Evolutionary conservation across 1,140 invertebrate genomes (phyloP), one percentile per base, ranked within the genome.

Genomic region (Musca vetustissima): DNA sequence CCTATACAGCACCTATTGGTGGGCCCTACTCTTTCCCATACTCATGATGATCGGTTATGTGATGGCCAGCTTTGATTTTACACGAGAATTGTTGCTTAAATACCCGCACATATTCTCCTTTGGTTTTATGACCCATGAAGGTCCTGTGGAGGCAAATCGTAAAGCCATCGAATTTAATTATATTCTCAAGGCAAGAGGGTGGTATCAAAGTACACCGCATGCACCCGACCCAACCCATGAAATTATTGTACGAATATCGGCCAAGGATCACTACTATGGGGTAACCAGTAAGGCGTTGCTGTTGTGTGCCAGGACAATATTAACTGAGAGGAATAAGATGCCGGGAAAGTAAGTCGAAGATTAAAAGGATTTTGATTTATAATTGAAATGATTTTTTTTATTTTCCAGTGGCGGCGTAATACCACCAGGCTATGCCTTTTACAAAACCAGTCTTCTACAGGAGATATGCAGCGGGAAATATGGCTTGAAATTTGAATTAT

Each of bases 191-290:
- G 93, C 89, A 0, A 78, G 86, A 70, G 95, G 95, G 0, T 96
- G 93, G 92, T 81, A 80, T 2, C 86, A 87, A 69, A 88, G 88
- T 67, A 86, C 88, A 71, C 86, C 86, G 73, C 75, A 88, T 25
- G 69, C 83, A 14, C 86, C 89, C 67, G 75, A 85, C 66, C 89
- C 90, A 7, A 87, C 89, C 70, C 91, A 90, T 75, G 85, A 83
- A 68, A 79, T 93, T 32, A 83, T 88, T 25, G 89, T 87, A 1
- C 88, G 85, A 84, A 82, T 88, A 43, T 78, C 79, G 13, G 87
- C 86, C 14, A 73, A 70, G 68, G 90, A 94, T 84, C 89, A 92
- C n/a, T 94, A 89, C n/a, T 97, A 97, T 85, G 89, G 91, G 4
- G 86, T 88, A 1, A 96, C 94, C 7, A 88, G 88, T 36, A 87